Conservation (phyloP, 2,797 vertebrate species). For the Tapera naevia region DNA sequence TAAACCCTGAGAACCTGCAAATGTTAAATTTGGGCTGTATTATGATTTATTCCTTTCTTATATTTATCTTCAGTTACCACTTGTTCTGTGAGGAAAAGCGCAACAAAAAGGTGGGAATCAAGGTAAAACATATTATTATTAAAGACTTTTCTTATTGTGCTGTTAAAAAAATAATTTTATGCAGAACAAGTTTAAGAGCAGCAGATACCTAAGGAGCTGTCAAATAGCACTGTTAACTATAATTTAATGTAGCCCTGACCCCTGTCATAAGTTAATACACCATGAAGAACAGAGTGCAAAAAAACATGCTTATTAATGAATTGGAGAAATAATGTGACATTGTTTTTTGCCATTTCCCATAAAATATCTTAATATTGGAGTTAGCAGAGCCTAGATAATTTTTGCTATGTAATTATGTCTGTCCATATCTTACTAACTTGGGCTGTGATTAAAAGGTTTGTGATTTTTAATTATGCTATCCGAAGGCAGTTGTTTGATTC, state of each 20-base stretch:
- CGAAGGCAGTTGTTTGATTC: conserved; percentile 45
- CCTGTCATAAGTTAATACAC: conserved; percentile 87
- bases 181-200: conserved; percentile 61
- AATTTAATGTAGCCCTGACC: conserved; percentile 88
- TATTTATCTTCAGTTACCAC: neutral
- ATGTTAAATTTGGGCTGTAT: neutral
- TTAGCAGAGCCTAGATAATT: conserved; percentile 74
- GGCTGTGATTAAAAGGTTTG: conserved; percentile 69
- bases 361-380: conserved; percentile 85
- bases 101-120: neutral
- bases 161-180: conserved; percentile 19
- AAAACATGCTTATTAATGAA: conserved; percentile 85
- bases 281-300: conserved; percentile 82
- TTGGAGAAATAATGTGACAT: conserved; percentile 81
- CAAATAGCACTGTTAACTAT: conserved; percentile 81
- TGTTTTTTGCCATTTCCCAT: conserved; percentile 82
- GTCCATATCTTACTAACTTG: conserved; percentile 69
- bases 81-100: neutral
- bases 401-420: conserved; percentile 72
- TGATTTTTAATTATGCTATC: conserved; percentile 72
- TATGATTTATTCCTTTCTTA: neutral
- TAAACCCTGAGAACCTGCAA: neutral
- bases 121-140: neutral
- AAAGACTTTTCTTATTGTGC: neutral
- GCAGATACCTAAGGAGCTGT: conserved; percentile 82